phyloP scores from a whole-genome alignment of 2,888 invertebrate species.

The Therioaphis trifolii region DNA sequence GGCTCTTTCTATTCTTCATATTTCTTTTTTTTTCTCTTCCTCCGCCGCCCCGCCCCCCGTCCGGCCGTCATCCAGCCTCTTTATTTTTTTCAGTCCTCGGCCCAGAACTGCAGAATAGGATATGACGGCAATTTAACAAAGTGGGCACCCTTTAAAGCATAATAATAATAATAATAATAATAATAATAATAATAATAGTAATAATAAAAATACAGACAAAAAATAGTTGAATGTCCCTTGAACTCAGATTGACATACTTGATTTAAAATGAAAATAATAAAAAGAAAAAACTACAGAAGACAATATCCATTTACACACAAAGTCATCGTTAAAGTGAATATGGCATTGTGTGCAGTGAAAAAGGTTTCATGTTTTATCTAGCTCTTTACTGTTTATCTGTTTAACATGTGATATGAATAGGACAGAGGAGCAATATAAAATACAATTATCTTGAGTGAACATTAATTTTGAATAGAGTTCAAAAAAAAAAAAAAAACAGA shows the following conservation, averaged over 20 bases:
- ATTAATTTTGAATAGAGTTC: neutral
- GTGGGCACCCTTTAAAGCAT: slow-evolving; percentile 43
- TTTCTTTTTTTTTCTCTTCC: slow-evolving; percentile 54
- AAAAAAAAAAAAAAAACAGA: neutral
- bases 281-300: neutral
- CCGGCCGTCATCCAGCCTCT: neutral
- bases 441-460: neutral
- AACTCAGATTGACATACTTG: neutral
- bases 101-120: slow-evolving; percentile 32
- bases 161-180: slow-evolving; percentile 47
- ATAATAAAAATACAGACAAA: slow-evolving; percentile 4
- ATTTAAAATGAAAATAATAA: slow-evolving; percentile 13
- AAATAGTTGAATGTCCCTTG: slow-evolving; percentile 15
- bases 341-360: neutral
- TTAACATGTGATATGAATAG: neutral
- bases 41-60: neutral
- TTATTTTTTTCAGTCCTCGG: slow-evolving; percentile 37
- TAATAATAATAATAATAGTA: neutral
- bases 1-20: slow-evolving; percentile 54
- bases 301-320: neutral
- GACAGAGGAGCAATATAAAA: neutral
- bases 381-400: neutral
- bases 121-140: slow-evolving; percentile 59
- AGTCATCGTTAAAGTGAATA: neutral
- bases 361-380: neutral